Conservation (phyloP, 1,140 invertebrate genomes). For the Pararge aegeria region DNA sequence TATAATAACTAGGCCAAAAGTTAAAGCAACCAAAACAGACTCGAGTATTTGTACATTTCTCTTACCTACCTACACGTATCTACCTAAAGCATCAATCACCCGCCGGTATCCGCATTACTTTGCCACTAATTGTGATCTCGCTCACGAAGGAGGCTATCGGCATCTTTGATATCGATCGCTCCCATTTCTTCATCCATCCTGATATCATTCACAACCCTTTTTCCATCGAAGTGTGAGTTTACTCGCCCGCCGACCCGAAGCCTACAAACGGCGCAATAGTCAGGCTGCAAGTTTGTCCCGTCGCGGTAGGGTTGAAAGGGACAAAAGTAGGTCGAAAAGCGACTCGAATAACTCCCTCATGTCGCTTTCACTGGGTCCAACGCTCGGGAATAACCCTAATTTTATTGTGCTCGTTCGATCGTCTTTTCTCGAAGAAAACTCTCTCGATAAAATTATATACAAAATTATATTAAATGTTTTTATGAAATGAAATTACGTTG, state of each 20-base stretch:
- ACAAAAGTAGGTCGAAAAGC: slow-evolving; percentile 62
- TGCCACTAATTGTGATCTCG: slow-evolving; percentile 67
- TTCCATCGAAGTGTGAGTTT: slow-evolving; percentile 57
- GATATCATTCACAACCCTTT: slow-evolving; percentile 41
- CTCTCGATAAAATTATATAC: slow-evolving; percentile 37
- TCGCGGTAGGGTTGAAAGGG: slow-evolving; percentile 45
- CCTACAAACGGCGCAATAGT: slow-evolving; percentile 47
- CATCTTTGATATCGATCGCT: slow-evolving; percentile 54
- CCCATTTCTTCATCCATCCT: slow-evolving; percentile 30
- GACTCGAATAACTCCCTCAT: slow-evolving; percentile 41
- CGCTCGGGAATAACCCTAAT: slow-evolving; percentile 67
- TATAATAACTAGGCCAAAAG: not conserved
- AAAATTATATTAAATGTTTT: slow-evolving; percentile 24
- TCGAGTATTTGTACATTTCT: too few species aligned
- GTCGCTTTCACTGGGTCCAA: slow-evolving; percentile 58
- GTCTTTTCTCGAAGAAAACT: slow-evolving; percentile 36
- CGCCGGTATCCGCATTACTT: slow-evolving; percentile 62
- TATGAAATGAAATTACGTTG: slow-evolving; percentile 17
- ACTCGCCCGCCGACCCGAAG: slow-evolving; percentile 35
- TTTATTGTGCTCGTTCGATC: slow-evolving; percentile 58
- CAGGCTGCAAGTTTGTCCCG: slow-evolving; percentile 36
- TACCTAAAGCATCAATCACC: slow-evolving; percentile 56
- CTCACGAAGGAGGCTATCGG: slow-evolving; percentile 43
- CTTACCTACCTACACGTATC: not conserved
- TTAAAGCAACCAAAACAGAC: not conserved